Conservation (phyloP, 1,140 invertebrate genomes). For the Piezodorus guildinii region DNA sequence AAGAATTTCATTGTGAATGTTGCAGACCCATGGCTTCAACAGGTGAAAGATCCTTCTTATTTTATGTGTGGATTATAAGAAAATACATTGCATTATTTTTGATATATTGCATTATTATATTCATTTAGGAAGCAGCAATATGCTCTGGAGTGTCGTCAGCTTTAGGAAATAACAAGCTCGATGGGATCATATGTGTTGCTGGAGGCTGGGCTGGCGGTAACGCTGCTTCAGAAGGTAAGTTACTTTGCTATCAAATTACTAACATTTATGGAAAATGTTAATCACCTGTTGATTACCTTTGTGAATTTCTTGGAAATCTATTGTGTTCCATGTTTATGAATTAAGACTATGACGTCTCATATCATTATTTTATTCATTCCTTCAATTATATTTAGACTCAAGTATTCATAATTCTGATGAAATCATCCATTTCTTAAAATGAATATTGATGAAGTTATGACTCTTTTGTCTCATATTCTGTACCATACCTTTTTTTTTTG, state of each 20-base stretch:
- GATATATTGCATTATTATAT: not conserved
- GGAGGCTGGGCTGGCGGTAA: conserved; percentile 96
- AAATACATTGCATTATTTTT: not conserved
- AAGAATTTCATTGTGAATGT: conserved; percentile 75
- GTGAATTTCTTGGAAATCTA: no score
- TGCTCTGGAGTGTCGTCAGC: conserved; percentile 34
- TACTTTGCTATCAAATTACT: not conserved
- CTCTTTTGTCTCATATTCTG: no score
- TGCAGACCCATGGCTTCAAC: conserved; percentile 61
- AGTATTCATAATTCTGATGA: no score
- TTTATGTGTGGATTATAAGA: not conserved
- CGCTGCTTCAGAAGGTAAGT: conserved; percentile 51
- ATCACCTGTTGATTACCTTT: no score
- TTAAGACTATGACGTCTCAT: no score
- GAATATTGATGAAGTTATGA: no score
- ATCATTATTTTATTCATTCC: no score
- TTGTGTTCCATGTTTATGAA: no score
- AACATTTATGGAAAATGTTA: no score
- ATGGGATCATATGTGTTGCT: conserved; percentile 95
- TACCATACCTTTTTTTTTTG: no score
- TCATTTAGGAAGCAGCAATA: not conserved
- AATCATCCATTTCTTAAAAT: no score
- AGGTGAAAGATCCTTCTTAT: conserved; percentile 40
- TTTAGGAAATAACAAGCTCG: conserved; percentile 67
- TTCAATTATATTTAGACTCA: no score